Evolutionary conservation across 2,888 invertebrate genomes (phyloP), one percentile per base, ranked within the genome.

Genomic region (Drosophila percnosoma): DNA sequence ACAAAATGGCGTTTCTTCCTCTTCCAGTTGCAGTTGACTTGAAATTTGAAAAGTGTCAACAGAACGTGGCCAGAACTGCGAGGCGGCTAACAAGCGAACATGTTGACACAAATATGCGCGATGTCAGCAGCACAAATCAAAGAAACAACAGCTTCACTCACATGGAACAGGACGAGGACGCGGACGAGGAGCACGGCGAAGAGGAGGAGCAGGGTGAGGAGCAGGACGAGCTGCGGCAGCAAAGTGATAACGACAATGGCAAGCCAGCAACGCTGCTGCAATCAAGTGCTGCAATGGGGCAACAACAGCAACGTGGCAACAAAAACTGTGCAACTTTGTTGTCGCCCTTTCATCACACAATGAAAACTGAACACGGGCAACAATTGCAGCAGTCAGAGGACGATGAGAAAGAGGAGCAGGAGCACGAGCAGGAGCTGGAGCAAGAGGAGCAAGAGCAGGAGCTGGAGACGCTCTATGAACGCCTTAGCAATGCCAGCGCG

Each of bases 21-120:
- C 2, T 51, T 10, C n/a, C 4, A 51, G 18, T 51, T 87, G 8
- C 71, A 83, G 84, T 69, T 31, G 63, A 74, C 71, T 82, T 87
- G 61, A 90, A 85, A 57, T 87, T 89, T 62, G 71, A 67, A 29
- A 54, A 58, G 40, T 68, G 73, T 69, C 67, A 78, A 62, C 77
- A 70, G 53, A 40, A 61, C 54, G 75, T 58, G 66, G 57, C 57
- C 40, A 52, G 69, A 66, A 59, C 45, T 48, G 66, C 60, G 27
- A 66, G 34, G 24, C 34, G 21, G 55, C 67, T 85, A 88, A 86
- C 86, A 71, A 88, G 65, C 64, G 65, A 64, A 72, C 66, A 60
- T 82, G 82, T 87, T 87, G 90, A 90, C 91, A 87, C 78, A 89
- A 87, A 85, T 82, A 82, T 80, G 86, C 85, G 81, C 87, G 75